Percentiles rank a stretch among this genome's conserved stretches.
Conservation (phyloP, 2,797 vertebrate species). For the Cirrhinus mrigala region DNA sequence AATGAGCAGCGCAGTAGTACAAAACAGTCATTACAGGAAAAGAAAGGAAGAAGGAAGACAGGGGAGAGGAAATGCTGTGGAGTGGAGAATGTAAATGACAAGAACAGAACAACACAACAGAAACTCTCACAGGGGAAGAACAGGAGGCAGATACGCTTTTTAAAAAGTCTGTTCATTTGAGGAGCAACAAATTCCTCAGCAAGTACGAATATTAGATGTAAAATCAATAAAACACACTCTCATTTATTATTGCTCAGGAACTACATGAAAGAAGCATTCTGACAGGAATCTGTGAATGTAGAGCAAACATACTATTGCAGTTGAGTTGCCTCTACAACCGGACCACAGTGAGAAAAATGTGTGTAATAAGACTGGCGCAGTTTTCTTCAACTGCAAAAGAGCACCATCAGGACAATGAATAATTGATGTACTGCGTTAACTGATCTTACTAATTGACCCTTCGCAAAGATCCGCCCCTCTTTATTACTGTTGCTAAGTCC, state of each 20-base stretch:
- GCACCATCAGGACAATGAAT: neutral
- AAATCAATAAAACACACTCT: conserved; percentile 40
- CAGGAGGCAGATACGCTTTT: conserved; percentile 10
- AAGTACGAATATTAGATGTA: conserved; percentile 33
- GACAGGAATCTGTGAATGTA: neutral
- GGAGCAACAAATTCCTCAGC: conserved; percentile 37
- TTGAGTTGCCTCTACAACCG: neutral
- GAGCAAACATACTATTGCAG: neutral
- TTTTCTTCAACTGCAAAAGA: neutral
- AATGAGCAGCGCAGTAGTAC: conserved; percentile 40
- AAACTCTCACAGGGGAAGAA: conserved; percentile 19
- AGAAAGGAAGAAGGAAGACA: conserved; percentile 35
- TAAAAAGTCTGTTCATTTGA: conserved; percentile 47
- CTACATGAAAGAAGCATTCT: conserved; percentile 33
- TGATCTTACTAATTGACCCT: neutral
- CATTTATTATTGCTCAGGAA: conserved; percentile 36
- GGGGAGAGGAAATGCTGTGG: conserved; percentile 29
- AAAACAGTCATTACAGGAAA: conserved; percentile 59
- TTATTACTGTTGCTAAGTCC: too few species aligned
- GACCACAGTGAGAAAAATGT: conserved; percentile 2
- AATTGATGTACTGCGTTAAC: neutral
- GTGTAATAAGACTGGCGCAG: neutral
- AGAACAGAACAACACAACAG: conserved; percentile 25
- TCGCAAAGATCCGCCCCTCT: too few species aligned
- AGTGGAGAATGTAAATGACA: conserved; percentile 44